These are phyloP conservation scores for Felis catus DNA, from an alignment of 2,113 vertebrate genomes.

Conservation along the genomic window F.catus_Fca126_mat1.0 CM031416.1:32084001-32084500, in stretches of 20 bases:
- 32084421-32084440: slow-evolving; percentile 48
- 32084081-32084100: slow-evolving; percentile 57
- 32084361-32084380: not conserved
- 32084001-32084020: not conserved
- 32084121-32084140: slow-evolving; percentile 80
- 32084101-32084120: slow-evolving; percentile 76
- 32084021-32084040: slow-evolving; percentile 72
- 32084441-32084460: slow-evolving; percentile 71
- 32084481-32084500: slow-evolving; percentile 12
- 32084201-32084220: slow-evolving; percentile 58
- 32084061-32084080: slow-evolving; percentile 70
- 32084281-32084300: not conserved
- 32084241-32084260: not conserved
- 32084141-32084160: slow-evolving; percentile 70
- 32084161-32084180: slow-evolving; percentile 78
- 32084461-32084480: slow-evolving; percentile 52
- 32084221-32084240: slow-evolving; percentile 75
- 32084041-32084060: slow-evolving; percentile 73
- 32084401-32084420: not conserved
- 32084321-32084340: not conserved
- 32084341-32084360: not conserved
- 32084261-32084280: not conserved
- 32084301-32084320: slow-evolving; percentile 8
- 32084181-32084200: slow-evolving; percentile 74
- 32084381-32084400: not conserved